Evolutionary conservation across 53 echinoderm and acorn worm species (phyloP), one percentile per base, ranked within the genome.

Genomic region (Astropecten irregularis): DNA sequence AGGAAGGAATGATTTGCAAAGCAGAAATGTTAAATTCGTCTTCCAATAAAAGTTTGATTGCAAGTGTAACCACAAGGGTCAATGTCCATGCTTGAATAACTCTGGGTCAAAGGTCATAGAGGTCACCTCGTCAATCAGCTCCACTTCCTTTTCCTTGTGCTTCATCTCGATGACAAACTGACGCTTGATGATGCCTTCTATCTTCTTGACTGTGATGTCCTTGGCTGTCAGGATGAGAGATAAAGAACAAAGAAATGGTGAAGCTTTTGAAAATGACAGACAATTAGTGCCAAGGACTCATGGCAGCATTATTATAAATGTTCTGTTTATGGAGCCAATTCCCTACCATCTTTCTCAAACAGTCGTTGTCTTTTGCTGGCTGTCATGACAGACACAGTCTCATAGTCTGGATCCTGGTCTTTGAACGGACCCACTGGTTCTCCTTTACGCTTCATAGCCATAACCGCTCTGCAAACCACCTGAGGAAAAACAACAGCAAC

Each of bases 401-500:
- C 91, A 77, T 95, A 95, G 63, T 95, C 95, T 53, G 95, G 95
- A 40, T 95, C 95, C 66, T 95, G 95, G 64, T 93, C 93, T 30
- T 60, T 52, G 5, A 52, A 31, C 22, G 63, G 58, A 26, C 87
- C 77, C 29, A 68, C 66, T 65, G 74, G 28, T 36, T 93, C 67
- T 11, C 83, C 71, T 73, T 89, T 86, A 15, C 95, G 82, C 46
- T 95, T 95, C 31, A 44, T 91, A 9, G 92, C 86, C 94, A 94
- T 94, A n/a, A n/a, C n/a, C n/a, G n/a, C n/a, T n/a, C n/a, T n/a
- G n/a, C n/a, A n/a, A n/a, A n/a, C n/a, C n/a, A n/a, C n/a, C n/a
- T n/a, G n/a, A n/a, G n/a, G n/a, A n/a, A n/a, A n/a, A n/a, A n/a
- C n/a, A n/a, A n/a, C n/a, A n/a, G n/a, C n/a, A n/a, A n/a, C n/a